Base-by-base conservation (phyloP, 2,797 vertebrate species). In the Argyrosomus regius region DNA sequence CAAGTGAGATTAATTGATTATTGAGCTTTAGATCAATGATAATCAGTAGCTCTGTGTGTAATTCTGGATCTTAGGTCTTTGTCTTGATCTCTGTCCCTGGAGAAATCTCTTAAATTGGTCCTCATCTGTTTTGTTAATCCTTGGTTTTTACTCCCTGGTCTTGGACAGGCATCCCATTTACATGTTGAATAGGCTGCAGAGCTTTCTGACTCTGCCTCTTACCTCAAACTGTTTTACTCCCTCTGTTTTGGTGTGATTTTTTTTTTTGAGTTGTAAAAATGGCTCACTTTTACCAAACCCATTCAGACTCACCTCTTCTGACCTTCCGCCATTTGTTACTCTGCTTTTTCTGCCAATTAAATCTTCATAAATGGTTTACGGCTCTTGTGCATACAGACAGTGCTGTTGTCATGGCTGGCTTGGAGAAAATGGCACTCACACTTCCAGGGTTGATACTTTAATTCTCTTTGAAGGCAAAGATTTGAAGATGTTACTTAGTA, bases 1-100 rank as follows among this genome's bases (percentile, higher is more conserved):
- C 76, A 65, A 78, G 75, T 70, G 58, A 82, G 86, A 93, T 92
- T 88, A 87, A 92, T 88, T 92, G 89, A 92, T 92, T 91, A 93
- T 87, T 89, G 88, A 86, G 88, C 82, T 85, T 83, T 72, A 80
- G 84, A 91, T 92, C 91, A 89, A 91, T 92, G 78, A 75, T 91
- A 87, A 92, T 93, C 82, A 91, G 88, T 82, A 81, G 85, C 72
- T 80, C 65, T 81, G 69, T 75, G 82, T 85, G 88, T 90, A 87
- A 89, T 88, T 87, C 79, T 80, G 59, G 71, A 74, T 81, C 75
- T 80, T 14, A 65, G 75, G 81, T 87, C 83, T 86, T 75, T 80
- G 83, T 88, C 85, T 87, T 80, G 80, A 85, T 84, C 87, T 68
- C 50, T 8, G 68, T 90, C 88, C 67, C 81, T 26, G 75, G 87